phyloP scores from a whole-genome alignment of 2,888 invertebrate species.

The Rhamphomyia laevipes region DNA sequence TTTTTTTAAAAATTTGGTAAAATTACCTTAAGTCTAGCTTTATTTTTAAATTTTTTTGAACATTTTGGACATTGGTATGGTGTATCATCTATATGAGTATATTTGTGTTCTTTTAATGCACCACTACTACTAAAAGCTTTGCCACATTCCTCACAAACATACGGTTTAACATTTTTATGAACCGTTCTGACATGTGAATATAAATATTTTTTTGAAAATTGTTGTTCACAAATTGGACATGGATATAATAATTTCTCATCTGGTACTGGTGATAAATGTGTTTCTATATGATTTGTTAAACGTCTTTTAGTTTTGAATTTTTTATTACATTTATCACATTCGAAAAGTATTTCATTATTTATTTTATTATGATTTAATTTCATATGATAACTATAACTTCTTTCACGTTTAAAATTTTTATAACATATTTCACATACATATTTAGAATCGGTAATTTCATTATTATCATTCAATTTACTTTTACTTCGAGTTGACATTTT shows the following conservation, averaged over 20 bases:
- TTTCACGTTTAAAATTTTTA: too few relatives aligned
- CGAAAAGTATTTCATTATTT: neutral
- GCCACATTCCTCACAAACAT: slow-evolving; percentile 32
- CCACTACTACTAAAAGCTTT: slow-evolving; percentile 31
- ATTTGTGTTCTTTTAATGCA: slow-evolving; percentile 31
- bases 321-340: neutral
- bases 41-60: slow-evolving; percentile 17
- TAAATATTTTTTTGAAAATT: too few relatives aligned
- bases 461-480: too few relatives aligned
- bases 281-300: neutral
- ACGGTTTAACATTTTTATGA: slow-evolving; percentile 23
- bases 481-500: too few relatives aligned
- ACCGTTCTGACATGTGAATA: slow-evolving; percentile 1
- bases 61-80: slow-evolving; percentile 29
- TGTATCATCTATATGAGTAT: slow-evolving; percentile 30
- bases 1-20: too few relatives aligned
- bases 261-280: slow-evolving; percentile 22
- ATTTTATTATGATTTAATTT: too few relatives aligned
- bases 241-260: slow-evolving; percentile 18
- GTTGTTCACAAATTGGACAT: slow-evolving; percentile 28
- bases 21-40: slow-evolving; percentile 2
- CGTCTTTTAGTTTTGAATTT: neutral
- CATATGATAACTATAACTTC: too few relatives aligned
- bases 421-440: too few relatives aligned
- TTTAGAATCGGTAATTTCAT: too few relatives aligned